Conservation (phyloP, 1,140 invertebrate species). For the Chrysomallon squamiferum region DNA sequence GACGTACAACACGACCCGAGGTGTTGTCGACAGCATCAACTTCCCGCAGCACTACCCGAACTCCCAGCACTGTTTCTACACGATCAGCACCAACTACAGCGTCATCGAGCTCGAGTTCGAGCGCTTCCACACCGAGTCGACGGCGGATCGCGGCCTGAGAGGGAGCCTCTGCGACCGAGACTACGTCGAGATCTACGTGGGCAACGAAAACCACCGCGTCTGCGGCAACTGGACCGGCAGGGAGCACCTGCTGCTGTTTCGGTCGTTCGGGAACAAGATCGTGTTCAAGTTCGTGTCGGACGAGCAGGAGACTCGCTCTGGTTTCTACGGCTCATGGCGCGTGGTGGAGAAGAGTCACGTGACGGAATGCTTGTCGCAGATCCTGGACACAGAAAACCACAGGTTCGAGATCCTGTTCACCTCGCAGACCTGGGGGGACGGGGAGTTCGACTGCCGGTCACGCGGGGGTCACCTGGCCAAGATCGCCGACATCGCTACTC, state of each 20-base stretch:
- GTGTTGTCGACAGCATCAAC: slow-evolving; percentile 18
- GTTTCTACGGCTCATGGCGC: slow-evolving; percentile 31
- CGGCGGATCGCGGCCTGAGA: slow-evolving; percentile 3
- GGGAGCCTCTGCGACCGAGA: slow-evolving; percentile 23
- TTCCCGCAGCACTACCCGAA: slow-evolving; percentile 31
- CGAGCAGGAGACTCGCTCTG: slow-evolving; percentile 11
- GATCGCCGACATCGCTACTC: slow-evolving; percentile 69
- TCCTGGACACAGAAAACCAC: slow-evolving; percentile 69
- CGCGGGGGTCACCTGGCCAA: slow-evolving; percentile 73
- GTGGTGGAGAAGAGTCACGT: not conserved
- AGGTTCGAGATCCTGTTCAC: slow-evolving; percentile 71
- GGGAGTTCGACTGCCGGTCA: slow-evolving; percentile 71
- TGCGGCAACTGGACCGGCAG: slow-evolving; percentile 32
- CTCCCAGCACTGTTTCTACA: slow-evolving; percentile 27
- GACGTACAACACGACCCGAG: slow-evolving; percentile 12
- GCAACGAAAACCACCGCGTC: slow-evolving; percentile 12
- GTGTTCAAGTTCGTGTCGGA: slow-evolving; percentile 28
- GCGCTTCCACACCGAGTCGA: slow-evolving; percentile 21
- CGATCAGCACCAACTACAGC: slow-evolving; percentile 10
- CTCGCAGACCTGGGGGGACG: slow-evolving; percentile 70
- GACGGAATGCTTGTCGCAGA: slow-evolving; percentile 39
- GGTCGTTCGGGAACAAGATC: slow-evolving; percentile 10
- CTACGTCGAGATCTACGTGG: slow-evolving; percentile 29
- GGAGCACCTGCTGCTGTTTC: slow-evolving; percentile 19
- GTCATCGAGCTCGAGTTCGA: slow-evolving; percentile 27